These are phyloP conservation scores for Orius laevigatus DNA, from an alignment of 1,140 invertebrate species.

Conservation along the genomic window DNA sequence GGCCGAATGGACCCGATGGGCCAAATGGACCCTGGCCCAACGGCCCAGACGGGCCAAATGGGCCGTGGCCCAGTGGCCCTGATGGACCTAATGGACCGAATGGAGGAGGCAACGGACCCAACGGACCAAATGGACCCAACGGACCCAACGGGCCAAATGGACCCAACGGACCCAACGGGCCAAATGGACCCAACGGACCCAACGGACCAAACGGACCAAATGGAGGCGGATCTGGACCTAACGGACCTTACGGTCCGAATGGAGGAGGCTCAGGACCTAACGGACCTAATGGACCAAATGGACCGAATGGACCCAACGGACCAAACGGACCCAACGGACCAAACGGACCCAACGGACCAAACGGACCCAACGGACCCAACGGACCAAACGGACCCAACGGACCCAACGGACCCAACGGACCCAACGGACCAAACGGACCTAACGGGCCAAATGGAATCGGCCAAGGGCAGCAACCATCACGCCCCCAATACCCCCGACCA, in stretches of 20 bases:
- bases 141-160: background rate
- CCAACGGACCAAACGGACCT: no score
- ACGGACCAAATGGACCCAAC: background rate
- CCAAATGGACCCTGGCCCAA: slow-evolving; percentile 1
- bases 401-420: no score
- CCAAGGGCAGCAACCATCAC: background rate
- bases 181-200: background rate
- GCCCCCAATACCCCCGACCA: background rate
- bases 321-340: no score
- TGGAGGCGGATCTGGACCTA: background rate
- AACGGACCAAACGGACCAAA: no score
- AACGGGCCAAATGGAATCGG: no score
- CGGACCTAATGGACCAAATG: no score
- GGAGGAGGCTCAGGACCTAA: no score
- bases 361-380: no score
- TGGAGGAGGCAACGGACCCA: background rate
- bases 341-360: no score
- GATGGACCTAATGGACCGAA: background rate
- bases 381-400: no score
- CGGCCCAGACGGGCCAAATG: background rate
- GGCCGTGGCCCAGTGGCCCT: background rate
- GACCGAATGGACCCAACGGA: no score
- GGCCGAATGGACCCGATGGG: background rate
- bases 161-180: background rate
- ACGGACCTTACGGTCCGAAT: no score